These are phyloP conservation scores for Xanthorhoe spadicearia DNA, from an alignment of 2,888 invertebrate genomes.

Conservation along the genomic window DNA sequence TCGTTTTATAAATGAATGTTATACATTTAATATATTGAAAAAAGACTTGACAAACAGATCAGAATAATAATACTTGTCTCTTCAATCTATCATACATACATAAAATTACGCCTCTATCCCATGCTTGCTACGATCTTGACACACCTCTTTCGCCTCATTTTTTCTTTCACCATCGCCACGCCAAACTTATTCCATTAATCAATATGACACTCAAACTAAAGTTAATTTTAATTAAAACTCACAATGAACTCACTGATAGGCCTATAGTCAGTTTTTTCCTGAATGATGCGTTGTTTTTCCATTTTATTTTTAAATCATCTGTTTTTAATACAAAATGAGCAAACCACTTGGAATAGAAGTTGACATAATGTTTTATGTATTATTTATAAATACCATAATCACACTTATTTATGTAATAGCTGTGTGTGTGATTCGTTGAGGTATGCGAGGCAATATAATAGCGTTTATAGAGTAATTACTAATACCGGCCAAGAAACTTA, in stretches of 20 bases:
- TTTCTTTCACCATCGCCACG: too few relatives aligned
- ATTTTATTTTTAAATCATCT: not conserved
- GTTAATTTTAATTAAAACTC: too few relatives aligned
- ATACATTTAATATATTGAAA: too few relatives aligned
- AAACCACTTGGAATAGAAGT: slow-evolving; percentile 1
- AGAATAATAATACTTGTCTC: too few relatives aligned
- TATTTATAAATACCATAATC: slow-evolving; percentile 13
- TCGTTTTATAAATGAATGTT: not conserved
- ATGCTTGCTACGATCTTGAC: too few relatives aligned
- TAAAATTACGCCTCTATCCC: too few relatives aligned
- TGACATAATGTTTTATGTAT: slow-evolving; percentile 17
- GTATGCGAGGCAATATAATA: slow-evolving; percentile 2
- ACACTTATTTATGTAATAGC: slow-evolving; percentile 13
- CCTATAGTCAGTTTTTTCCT: not conserved
- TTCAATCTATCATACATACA: too few relatives aligned
- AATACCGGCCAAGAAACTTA: not conserved
- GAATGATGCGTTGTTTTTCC: not conserved
- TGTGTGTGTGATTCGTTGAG: slow-evolving; percentile 5
- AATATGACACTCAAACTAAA: too few relatives aligned
- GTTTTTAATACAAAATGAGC: not conserved
- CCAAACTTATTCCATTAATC: too few relatives aligned
- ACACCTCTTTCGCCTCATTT: too few relatives aligned
- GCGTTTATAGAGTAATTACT: not conserved
- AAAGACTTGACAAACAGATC: too few relatives aligned
- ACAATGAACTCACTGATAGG: not conserved